Evolutionary conservation across 1,140 invertebrate species (phyloP).

Genomic region (Tribolium madens): DNA sequence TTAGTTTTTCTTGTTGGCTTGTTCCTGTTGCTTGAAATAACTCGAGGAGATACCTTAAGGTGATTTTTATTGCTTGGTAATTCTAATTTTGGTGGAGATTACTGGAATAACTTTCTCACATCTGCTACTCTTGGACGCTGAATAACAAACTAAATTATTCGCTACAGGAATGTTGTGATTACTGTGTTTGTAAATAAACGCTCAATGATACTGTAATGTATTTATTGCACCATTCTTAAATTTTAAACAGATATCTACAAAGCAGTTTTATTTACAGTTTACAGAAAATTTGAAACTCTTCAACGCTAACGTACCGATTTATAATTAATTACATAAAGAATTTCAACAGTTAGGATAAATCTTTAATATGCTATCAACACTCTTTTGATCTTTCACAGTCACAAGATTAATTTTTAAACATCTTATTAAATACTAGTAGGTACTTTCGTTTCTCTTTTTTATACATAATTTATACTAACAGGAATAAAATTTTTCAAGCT

Average conservation of each 20-base stretch:
- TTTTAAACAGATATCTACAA: conserved; percentile 32
- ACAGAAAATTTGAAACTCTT: neutral
- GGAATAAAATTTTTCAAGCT: too few relatives aligned
- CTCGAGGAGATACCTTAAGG: neutral
- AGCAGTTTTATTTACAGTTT: conserved; percentile 6
- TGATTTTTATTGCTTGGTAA: neutral
- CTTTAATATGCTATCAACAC: neutral
- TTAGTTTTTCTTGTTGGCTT: neutral
- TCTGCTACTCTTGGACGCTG: neutral
- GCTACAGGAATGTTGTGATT: neutral
- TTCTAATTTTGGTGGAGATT: neutral
- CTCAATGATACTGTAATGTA: conserved; percentile 4
- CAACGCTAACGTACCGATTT: neutral
- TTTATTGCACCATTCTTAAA: conserved; percentile 16
- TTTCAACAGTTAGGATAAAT: neutral
- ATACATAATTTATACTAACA: too few relatives aligned
- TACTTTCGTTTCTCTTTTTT: too few relatives aligned
- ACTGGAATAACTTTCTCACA: neutral
- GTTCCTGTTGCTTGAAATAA: neutral
- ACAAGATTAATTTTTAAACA: too few relatives aligned
- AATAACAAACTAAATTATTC: neutral
- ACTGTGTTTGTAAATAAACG: neutral
- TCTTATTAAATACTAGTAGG: too few relatives aligned
- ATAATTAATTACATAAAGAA: neutral
- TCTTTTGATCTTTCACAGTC: neutral